A percentile compares a stretch with the other conserved stretches of the same genome.
Conservation (phyloP, 1,140 invertebrate species). For the Eueides isabella region DNA sequence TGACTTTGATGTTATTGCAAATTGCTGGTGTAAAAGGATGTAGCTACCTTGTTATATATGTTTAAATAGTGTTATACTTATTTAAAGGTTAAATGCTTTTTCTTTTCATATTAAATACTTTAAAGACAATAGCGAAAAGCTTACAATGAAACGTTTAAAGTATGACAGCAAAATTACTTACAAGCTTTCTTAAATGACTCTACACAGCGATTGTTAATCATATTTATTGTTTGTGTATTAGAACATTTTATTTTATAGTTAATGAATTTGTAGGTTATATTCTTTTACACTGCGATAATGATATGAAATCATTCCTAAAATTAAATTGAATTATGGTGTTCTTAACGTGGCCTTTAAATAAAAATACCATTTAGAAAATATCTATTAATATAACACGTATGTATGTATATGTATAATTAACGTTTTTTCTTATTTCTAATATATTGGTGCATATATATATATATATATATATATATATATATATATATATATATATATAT, state of each 20-base stretch:
- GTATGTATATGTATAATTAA: not conserved
- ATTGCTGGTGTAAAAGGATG: not conserved
- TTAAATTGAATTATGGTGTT: too few relatives aligned
- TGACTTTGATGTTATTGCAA: not conserved
- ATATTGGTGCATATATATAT: slow-evolving; percentile 2
- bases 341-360: not conserved
- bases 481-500: not conserved
- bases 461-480: not conserved
- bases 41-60: not conserved
- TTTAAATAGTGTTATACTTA: too few relatives aligned
- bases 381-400: too few relatives aligned
- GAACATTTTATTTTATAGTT: not conserved
- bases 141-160: too few relatives aligned
- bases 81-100: too few relatives aligned
- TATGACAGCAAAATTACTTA: too few relatives aligned
- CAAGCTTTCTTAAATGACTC: too few relatives aligned
- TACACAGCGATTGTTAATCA: not conserved
- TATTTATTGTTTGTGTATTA: too few relatives aligned
- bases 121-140: too few relatives aligned
- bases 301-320: too few relatives aligned
- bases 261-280: not conserved
- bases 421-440: not conserved
- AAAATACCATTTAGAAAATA: not conserved
- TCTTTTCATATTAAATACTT: too few relatives aligned
- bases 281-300: not conserved